Evolutionary conservation across 2,113 vertebrate species (phyloP).

Genomic region (Onychostoma macrolepis): DNA sequence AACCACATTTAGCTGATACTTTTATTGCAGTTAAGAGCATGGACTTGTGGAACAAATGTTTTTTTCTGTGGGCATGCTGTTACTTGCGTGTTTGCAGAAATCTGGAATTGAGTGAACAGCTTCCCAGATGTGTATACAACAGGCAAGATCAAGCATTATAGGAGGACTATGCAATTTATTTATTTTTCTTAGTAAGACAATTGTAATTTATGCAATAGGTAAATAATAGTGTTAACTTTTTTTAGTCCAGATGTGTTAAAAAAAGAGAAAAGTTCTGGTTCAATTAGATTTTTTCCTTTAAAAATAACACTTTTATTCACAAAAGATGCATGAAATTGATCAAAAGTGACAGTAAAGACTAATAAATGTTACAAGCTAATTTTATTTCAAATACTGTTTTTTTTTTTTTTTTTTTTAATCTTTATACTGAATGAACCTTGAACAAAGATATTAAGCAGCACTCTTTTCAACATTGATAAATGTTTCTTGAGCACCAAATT

Average conservation of each 20-base stretch:
- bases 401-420: too few relatives aligned
- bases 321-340: too few relatives aligned
- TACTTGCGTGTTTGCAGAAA: not conserved
- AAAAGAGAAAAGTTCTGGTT: not conserved
- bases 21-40: not conserved
- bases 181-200: not conserved
- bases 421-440: not conserved
- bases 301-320: not conserved
- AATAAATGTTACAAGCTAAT: too few relatives aligned
- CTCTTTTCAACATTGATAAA: not conserved
- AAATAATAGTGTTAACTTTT: not conserved
- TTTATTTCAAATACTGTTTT: too few relatives aligned
- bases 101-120: not conserved
- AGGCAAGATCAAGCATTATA: not conserved
- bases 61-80: slow-evolving; percentile 6
- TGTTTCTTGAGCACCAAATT: not conserved
- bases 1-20: not conserved
- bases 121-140: not conserved
- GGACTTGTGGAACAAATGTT: not conserved
- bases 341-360: too few relatives aligned
- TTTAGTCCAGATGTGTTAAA: not conserved
- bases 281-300: not conserved
- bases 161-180: not conserved
- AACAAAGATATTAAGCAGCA: not conserved
- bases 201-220: not conserved